A percentile compares a stretch with the other conserved stretches of the same genome.
These are phyloP conservation scores for Callitettix versicolor DNA, from an alignment of 1,140 invertebrate genomes.

Conservation along the genomic window DNA sequence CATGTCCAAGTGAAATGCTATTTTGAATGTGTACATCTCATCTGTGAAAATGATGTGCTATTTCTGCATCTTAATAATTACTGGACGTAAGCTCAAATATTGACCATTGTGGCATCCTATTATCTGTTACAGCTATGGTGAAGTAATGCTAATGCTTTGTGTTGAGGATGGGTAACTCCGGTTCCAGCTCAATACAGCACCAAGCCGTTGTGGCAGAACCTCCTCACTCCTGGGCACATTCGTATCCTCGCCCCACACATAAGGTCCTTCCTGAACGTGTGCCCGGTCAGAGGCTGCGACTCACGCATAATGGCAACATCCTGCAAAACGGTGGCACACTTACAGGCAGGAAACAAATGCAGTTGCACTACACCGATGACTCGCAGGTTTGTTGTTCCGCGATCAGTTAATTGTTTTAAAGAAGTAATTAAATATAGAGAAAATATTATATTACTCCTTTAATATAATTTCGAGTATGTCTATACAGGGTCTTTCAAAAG, in stretches of 20 bases:
- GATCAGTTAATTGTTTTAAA: too few species aligned
- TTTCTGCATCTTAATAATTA: too few species aligned
- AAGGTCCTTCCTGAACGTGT: slow-evolving; percentile 45
- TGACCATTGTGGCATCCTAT: too few species aligned
- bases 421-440: too few species aligned
- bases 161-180: slow-evolving; percentile 26
- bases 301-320: slow-evolving; percentile 68
- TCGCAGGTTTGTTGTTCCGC: too few species aligned
- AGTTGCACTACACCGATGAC: too few species aligned
- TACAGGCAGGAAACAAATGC: slow-evolving; percentile 41
- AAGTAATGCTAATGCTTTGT: neutral
- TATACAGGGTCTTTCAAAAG: too few species aligned
- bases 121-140: slow-evolving; percentile 3
- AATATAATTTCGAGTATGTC: too few species aligned
- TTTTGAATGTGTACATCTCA: neutral
- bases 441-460: too few species aligned
- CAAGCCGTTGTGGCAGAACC: slow-evolving; percentile 9
- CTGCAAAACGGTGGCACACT: slow-evolving; percentile 68
- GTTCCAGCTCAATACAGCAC: slow-evolving; percentile 15
- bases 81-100: too few species aligned
- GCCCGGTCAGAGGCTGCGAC: slow-evolving; percentile 46
- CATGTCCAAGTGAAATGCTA: neutral
- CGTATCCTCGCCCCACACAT: slow-evolving; percentile 35
- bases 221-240: slow-evolving; percentile 34
- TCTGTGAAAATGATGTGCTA: too few species aligned